Base-by-base conservation (phyloP, 2,113 vertebrate species). In the Oceanodroma tethys region DNA sequence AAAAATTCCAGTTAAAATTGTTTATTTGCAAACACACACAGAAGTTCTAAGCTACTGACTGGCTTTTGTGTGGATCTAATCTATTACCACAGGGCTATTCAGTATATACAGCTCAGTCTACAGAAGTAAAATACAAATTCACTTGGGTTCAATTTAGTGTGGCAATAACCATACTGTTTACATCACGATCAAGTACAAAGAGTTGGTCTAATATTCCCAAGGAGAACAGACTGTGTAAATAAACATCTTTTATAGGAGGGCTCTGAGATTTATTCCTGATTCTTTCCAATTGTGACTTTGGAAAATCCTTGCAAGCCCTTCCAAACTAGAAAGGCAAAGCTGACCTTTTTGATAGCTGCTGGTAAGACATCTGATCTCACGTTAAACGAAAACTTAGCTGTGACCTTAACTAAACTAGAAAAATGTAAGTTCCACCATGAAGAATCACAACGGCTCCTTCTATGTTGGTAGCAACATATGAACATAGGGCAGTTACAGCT, bases 91-190 rank as follows among this genome's bases (percentile, higher is more conserved):
- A 0, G 73, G 67, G 74, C 79, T 88, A 45, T 30, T 90, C 85
- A 88, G 40, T 73, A 72, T 36, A 76, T 75, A 90, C 58, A 88
- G 76, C 71, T 93, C 81, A 72, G 59, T 15, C 73, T 88, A 65
- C 59, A 59, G 72, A 94, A 94, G 48, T 91, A 86, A 97, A 96
- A 96, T 14, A 86, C 17, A 63, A 91, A 95, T 78, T 84, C 86
- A 96, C 76, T 81, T 62, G 83, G 76, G 86, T 78, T 55, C 83
- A 94, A 93, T 95, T 94, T 78, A 97, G 67, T 47, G 22, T 84
- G 65, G 62, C 72, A 92, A 88, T 91, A 96, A 91, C 87, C 72
- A 74, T 36, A 78, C 75, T 83, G 83, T 92, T 94, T 92, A 92
- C 83, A 96, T 66, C 89, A 78, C 3, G 26, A 96, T 88, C 83